Evolutionary conservation across 2,797 vertebrate species (phyloP), one percentile per base, ranked within the genome.

Genomic region (Chaunax sp.): DNA sequence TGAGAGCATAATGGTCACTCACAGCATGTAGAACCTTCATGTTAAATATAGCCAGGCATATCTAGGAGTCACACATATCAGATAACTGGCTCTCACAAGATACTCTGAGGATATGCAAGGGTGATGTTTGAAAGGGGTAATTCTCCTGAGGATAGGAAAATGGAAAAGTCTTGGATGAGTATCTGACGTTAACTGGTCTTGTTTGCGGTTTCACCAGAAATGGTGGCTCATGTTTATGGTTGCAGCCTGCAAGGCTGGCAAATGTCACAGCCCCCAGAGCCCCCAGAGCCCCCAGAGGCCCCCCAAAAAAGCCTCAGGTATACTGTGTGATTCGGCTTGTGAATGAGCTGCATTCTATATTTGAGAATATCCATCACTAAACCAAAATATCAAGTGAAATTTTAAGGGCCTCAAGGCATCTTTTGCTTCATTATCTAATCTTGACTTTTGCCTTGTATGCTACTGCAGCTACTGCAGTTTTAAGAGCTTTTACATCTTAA

Each of bases 1-100:
- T 70, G 79, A 83, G 79, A 77, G 70, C 61, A 73, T 75, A 87
- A 83, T 79, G 80, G 77, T 87, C 77, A 79, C 76, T 82, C 69
- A 60, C 30, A 65, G 63, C 37, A 67, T 67, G 64, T 45, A 66
- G 53, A 71, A 30, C 69, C 65, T 76, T 46, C 62, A 59, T 51
- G 67, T 78, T 86, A 83, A 71, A 87, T 38, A 78, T 80, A 82
- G 68, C 53, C 47, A 7, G 28, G 44, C 41, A 69, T 59, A 62
- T 60, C 26, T 25, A 51, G 54, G 20, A 75, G 35, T 64, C 53
- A 15, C 16, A 54, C 3, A 14, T 38, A 60, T 75, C n/a, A 64
- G 12, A 61, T 57, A 59, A 70, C 44, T 49, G 25, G 13, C 25
- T 64, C 64, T 60, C n/a, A 56, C 18, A 51, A 23, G 28, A 46